Conservation (phyloP, 2,888 invertebrate genomes). For the Hyposoter didymator region DNA sequence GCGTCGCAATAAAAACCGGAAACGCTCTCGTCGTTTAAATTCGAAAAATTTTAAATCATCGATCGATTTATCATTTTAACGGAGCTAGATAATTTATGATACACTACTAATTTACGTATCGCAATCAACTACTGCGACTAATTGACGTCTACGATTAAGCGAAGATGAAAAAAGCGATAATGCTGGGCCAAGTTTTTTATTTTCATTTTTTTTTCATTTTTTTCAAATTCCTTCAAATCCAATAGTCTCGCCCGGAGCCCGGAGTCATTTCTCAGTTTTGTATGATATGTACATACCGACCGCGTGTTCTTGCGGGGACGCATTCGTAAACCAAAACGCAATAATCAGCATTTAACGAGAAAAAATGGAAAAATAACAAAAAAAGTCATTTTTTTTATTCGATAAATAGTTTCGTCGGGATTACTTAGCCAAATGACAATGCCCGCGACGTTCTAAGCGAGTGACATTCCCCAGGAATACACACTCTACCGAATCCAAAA, state of each 20-base stretch:
- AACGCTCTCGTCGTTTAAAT: conserved; percentile 34
- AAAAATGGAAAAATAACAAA: conserved; percentile 10
- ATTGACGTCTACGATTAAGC: conserved; percentile 56
- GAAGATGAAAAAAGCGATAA: conserved; percentile 47
- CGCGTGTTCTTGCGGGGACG: conserved; percentile 31
- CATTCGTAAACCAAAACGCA: conserved; percentile 21
- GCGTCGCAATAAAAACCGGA: neutral
- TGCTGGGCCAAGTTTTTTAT: conserved; percentile 59
- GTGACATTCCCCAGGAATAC: neutral
- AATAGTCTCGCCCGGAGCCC: neutral
- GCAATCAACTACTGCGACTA: conserved; percentile 48
- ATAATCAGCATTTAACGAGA: conserved; percentile 16
- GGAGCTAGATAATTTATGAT: conserved; percentile 59
- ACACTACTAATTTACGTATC: conserved; percentile 52
- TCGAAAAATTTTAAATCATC: neutral
- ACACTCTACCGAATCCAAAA: conserved; percentile 56
- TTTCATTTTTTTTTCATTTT: too few species aligned
- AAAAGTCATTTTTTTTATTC: conserved; percentile 38
- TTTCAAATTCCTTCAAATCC: neutral
- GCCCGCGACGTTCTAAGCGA: conserved; percentile 38
- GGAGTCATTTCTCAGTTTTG: conserved; percentile 27
- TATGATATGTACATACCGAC: conserved; percentile 65
- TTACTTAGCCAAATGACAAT: conserved; percentile 32
- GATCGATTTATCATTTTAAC: conserved; percentile 6
- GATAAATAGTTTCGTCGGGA: neutral